Evolutionary conservation across 2,888 invertebrate genomes (phyloP).

Genomic region (Zygogramma bicolorata): DNA sequence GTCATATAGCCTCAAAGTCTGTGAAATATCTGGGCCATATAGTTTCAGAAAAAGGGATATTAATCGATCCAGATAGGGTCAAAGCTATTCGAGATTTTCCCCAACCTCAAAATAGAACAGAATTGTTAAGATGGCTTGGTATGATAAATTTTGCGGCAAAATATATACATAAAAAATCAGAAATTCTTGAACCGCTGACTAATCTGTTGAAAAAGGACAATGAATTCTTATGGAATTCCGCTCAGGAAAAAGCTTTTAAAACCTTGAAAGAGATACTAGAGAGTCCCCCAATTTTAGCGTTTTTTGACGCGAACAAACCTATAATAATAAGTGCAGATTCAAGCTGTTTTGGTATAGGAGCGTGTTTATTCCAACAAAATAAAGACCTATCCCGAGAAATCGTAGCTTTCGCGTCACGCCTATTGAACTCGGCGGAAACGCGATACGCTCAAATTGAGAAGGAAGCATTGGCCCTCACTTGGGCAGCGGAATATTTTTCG

Average conservation of each 20-base stretch:
- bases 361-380: constrained; percentile 45
- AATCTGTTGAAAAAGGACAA: constrained; percentile 24
- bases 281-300: neutral
- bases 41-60: constrained; percentile 14
- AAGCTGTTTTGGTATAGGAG: constrained; percentile 44
- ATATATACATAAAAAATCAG: too few species aligned
- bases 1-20: neutral
- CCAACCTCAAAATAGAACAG: constrained; percentile 41
- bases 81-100: constrained; percentile 44
- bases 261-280: neutral
- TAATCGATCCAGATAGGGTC: constrained; percentile 39
- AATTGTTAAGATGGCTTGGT: constrained; percentile 34
- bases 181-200: neutral
- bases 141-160: constrained; percentile 38
- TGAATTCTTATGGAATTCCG: neutral
- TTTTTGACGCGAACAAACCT: constrained; percentile 53
- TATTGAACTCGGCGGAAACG: constrained; percentile 54
- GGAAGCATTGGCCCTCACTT: constrained; percentile 58
- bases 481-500: constrained; percentile 53
- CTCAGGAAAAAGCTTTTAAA: neutral
- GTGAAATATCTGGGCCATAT: neutral
- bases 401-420: constrained; percentile 58
- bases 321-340: constrained; percentile 51
- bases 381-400: constrained; percentile 41
- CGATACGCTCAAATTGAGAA: constrained; percentile 62